These are phyloP conservation scores for Echeneis naucrates DNA, from an alignment of 2,797 vertebrate species.

Conservation along the genomic window DNA sequence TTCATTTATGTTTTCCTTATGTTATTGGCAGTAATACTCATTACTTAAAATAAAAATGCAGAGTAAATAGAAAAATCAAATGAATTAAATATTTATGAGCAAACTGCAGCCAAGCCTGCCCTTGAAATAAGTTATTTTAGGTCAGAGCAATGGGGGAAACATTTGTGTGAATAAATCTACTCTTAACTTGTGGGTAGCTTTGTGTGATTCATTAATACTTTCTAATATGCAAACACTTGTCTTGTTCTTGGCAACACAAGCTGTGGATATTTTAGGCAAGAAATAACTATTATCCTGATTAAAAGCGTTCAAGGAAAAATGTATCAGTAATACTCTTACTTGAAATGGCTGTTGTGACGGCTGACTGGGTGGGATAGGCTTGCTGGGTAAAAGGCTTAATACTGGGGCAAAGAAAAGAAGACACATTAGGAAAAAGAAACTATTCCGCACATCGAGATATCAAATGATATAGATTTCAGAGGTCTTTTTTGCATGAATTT, in stretches of 20 bases:
- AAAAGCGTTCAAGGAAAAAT: too few relatives aligned
- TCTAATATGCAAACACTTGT: too few relatives aligned
- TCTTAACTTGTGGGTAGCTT: background rate
- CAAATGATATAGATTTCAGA: slow-evolving; percentile 14
- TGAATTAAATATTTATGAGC: background rate
- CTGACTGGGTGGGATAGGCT: slow-evolving; percentile 95
- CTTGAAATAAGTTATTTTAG: background rate
- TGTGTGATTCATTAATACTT: background rate
- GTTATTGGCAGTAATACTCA: background rate
- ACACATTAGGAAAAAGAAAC: slow-evolving; percentile 14
- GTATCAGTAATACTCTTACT: slow-evolving; percentile 80
- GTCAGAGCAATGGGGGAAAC: background rate
- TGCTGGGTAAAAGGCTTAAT: slow-evolving; percentile 98
- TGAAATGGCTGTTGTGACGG: slow-evolving; percentile 95
- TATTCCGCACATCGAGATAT: background rate
- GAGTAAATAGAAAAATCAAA: background rate
- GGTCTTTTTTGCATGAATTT: background rate
- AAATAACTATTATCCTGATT: too few relatives aligned
- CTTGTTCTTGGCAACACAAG: too few relatives aligned
- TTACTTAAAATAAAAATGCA: background rate
- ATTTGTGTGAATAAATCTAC: background rate
- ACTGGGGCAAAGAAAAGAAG: slow-evolving; percentile 82
- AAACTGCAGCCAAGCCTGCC: background rate
- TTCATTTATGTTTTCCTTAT: slow-evolving; percentile 1
- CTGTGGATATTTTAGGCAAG: too few relatives aligned